Conservation (phyloP, 2,888 invertebrate species). For the Protula sp. region DNA sequence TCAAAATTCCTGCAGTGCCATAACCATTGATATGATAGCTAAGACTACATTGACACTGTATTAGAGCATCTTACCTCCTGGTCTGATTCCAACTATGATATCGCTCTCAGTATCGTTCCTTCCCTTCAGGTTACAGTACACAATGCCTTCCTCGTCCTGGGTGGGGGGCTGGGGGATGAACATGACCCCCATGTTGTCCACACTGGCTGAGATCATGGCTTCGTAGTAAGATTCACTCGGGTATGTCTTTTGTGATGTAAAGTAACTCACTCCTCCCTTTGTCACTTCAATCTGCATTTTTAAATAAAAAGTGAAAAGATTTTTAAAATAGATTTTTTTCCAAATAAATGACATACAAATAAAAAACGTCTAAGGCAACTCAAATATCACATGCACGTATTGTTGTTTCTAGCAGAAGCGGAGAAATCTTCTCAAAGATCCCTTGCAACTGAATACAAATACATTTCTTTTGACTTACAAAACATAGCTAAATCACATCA, state of each 20-base stretch:
- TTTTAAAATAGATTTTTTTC: too few species aligned
- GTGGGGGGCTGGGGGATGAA: slow-evolving; percentile 11
- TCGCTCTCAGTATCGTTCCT: slow-evolving; percentile 9
- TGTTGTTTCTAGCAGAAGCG: too few species aligned
- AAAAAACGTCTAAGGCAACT: too few species aligned
- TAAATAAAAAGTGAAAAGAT: too few species aligned
- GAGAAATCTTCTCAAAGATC: too few species aligned
- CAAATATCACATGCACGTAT: too few species aligned
- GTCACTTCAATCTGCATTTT: slow-evolving; percentile 6
- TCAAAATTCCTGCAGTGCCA: too few species aligned
- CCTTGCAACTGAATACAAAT: too few species aligned
- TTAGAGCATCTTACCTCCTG: slow-evolving; percentile 8
- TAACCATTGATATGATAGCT: too few species aligned
- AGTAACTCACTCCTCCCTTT: slow-evolving; percentile 9
- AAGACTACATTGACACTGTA: background rate
- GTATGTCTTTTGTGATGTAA: slow-evolving; percentile 12
- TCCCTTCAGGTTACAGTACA: slow-evolving; percentile 21
- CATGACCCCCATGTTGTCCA: slow-evolving; percentile 8
- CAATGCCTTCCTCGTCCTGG: slow-evolving; percentile 4
- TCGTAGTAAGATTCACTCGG: slow-evolving; percentile 16
- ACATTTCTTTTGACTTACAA: too few species aligned
- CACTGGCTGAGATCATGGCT: background rate
- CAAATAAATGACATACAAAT: too few species aligned
- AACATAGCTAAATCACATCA: too few species aligned
- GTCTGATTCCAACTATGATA: slow-evolving; percentile 4